Conservation (phyloP, 2,797 vertebrate genomes). For the Parauchenoglanis ngamensis region DNA sequence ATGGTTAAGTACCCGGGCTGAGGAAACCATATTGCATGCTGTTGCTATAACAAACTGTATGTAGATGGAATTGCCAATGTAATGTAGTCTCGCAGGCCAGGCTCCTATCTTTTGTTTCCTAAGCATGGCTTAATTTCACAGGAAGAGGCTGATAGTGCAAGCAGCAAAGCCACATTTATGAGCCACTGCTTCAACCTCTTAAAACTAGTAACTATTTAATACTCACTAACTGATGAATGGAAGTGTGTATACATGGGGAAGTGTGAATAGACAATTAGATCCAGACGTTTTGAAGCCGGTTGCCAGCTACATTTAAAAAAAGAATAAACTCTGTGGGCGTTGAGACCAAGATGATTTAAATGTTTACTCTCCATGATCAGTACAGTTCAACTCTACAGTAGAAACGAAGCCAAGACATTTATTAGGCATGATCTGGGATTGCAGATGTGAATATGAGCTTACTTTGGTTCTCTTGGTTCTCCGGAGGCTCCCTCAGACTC, state of each 20-base stretch:
- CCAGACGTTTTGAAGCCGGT: not conserved
- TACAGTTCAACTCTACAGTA: not conserved
- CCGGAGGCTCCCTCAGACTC: conserved; percentile 83
- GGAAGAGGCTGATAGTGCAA: not conserved
- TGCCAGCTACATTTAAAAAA: not conserved
- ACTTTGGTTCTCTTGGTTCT: conserved; percentile 83
- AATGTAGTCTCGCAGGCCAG: not conserved
- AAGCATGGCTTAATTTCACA: not conserved
- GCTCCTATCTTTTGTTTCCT: not conserved
- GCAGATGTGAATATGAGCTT: conserved; percentile 60
- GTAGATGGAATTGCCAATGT: not conserved
- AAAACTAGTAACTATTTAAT: not conserved
- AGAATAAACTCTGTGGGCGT: not conserved
- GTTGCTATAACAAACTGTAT: not conserved
- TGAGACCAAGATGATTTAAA: not conserved
- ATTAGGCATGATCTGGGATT: not conserved
- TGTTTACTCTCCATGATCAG: not conserved
- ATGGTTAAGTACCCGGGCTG: not conserved
- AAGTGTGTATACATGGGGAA: not conserved
- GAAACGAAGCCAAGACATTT: not conserved
- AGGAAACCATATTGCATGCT: not conserved
- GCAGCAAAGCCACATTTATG: not conserved
- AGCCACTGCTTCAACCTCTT: not conserved
- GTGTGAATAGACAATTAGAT: not conserved
- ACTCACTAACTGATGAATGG: not conserved